Evolutionary conservation across 2,113 vertebrate species (phyloP), one percentile per base, ranked within the genome.

Genomic region (Caranx melampygus): DNA sequence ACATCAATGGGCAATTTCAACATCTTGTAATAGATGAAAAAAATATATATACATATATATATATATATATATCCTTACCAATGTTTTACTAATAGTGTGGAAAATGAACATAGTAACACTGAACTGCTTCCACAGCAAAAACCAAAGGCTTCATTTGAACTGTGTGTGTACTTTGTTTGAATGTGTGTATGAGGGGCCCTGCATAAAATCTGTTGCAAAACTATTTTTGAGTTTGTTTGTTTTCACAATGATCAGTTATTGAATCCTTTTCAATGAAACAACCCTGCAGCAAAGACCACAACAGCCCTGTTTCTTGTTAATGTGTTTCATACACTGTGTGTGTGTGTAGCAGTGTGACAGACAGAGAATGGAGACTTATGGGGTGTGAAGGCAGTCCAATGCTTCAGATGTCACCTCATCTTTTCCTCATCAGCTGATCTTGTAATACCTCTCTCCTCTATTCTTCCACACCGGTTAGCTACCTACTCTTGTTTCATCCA

Each of bases 321-420:
- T 72, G 37, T 16, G 33, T 31, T 4, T 64, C 18, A 35, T 35
- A 34, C 45, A 42, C 26, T 58, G 60, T 45, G 34, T 51, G 42
- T 57, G 21, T 8, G 33, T 26, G 33, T 21, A 52, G 76, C 31
- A 44, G 16, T 26, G 42, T 72, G 79, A 47, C 75, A 10, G 37
- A 35, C 3, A 4, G 26, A 68, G 61, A 81, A 86, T 12, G 52
- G 82, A 83, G 84, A 82, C 51, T n/a, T 67, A 79, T 81, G 58
- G 44, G 15, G 64, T 81, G 62, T 81, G 68, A 82, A 78, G 59
- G 72, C 57, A 79, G 78, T 79, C 58, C 73, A 18, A n/a, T 75
- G 71, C 59, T 58, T 81, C 66, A 71, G 47, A 84, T 86, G 58
- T 85, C 83, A 60, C 74, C 40, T 77, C 76, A 60, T 83, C 71